Evolutionary conservation across 2,888 invertebrate species (phyloP), one percentile per base, ranked within the genome.

Genomic region (Caenorhabditis becei): DNA sequence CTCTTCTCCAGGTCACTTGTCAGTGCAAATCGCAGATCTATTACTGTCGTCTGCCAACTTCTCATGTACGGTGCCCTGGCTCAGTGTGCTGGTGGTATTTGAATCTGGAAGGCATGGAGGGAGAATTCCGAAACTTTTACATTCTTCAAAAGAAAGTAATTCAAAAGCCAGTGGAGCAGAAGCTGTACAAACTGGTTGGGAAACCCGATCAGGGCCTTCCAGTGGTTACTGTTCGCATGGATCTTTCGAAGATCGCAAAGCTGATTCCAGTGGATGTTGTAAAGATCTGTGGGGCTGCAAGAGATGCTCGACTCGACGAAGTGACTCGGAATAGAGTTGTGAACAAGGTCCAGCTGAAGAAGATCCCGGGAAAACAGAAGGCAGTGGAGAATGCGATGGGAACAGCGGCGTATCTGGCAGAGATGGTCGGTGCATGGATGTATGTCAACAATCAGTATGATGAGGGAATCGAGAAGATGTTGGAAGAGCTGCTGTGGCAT

Each of bases 391-490:
- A 74, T 44, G 32, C 63, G 20, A 32, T 74, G 1, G 72, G 65
- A 35, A 74, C 72, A 3, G 44, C 28, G n/a, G 66, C 53, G 0
- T 75, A 75, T 18, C 26, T 75, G 53, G 53, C 53, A 1, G 75
- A 75, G n/a, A 53, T 16, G 3, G 75, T 66, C 14, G 51, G 66
- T 3, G 75, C 75, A 0, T 75, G 75, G 75, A 75, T 75, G 75
- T 41, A 65, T 41, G 49, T 61, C 8, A 61, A 26, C 3, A 75
- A 53, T 18, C 66, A 61, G 32, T 61, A 66, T 26, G 59, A 75
- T 61, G 18, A 53, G 18, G 53, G 18, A 18, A n/a, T 75, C 16
- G 53, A 53, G 14, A 59, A 32, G 1, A 51, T 28, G 7, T 28
- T 75, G 75, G 66, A 59, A 10, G 20, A 8, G 18, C 23, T 75